Base-by-base conservation (phyloP, 2,888 invertebrate species). In the Amorpha juglandis region DNA sequence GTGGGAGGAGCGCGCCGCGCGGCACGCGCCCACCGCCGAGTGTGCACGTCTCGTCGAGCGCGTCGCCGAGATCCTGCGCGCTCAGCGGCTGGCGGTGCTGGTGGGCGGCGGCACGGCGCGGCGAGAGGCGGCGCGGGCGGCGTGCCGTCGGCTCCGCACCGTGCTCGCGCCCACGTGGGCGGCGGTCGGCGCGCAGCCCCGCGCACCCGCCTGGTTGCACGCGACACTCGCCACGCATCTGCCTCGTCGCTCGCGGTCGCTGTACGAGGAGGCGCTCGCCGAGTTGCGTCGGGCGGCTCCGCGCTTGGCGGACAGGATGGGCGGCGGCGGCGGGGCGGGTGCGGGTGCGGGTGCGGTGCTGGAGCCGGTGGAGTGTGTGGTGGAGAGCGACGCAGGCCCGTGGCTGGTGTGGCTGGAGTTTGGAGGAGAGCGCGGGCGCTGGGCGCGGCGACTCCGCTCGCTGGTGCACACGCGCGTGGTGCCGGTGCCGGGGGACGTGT, bases 221-320 rank as follows among this genome's bases (percentile, higher is more conserved):
- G 82, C 77, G 47, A 71, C 80, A 70, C 78, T 87, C 74, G 63
- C 66, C 63, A 80, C 78, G 63, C 72, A 76, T 66, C 67, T 74
- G 78, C 78, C 81, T 73, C 77, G 75, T 67, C 53, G 68, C 66
- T 67, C 68, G 75, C 82, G 82, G 16, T 77, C 76, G 53, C 73
- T 78, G 64, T 83, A 80, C 78, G 80, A 72, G 66, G 84, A 79
- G 71, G 69, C 77, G 74, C 27, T 77, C 68, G 70, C 64, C n/a
- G 80, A 78, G 78, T 75, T 87, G 78, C 77, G 80, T 1, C 82
- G 80, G 63, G 51, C 70, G 7, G 81, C 79, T 73, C 89, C 84
- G 66, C 78, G 75, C 16, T 78, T 83, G 53, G 83, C 83, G 19
- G 79, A 74, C 74, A 76, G 84, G 47, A 69, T 82, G 70, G 73